Conservation (phyloP, 2,113 vertebrate species). For the Gopherus flavomarginatus region DNA sequence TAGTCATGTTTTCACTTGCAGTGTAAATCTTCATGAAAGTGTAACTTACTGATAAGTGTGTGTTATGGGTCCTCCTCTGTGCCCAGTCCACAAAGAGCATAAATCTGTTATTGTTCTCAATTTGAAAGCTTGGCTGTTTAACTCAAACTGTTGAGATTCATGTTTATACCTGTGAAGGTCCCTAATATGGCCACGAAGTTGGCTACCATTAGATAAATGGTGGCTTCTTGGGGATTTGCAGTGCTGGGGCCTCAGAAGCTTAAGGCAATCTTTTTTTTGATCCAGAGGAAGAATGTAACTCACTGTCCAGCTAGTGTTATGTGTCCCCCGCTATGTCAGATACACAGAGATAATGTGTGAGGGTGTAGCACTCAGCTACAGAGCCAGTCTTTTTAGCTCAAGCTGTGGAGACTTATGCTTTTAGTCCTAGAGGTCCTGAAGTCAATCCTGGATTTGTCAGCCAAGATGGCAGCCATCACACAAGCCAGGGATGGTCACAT, state of each 20-base stretch:
- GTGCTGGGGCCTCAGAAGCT: background rate
- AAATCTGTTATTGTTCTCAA: background rate
- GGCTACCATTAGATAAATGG: background rate
- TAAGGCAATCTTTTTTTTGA: background rate
- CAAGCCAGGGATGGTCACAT: background rate
- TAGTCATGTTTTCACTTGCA: background rate
- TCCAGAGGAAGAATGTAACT: background rate
- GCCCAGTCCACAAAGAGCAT: rapidly evolving
- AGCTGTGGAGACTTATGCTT: background rate
- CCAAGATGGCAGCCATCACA: background rate
- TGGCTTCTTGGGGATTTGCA: rapidly evolving
- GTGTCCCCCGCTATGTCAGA: background rate
- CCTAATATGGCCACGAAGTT: background rate
- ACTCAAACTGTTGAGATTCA: background rate
- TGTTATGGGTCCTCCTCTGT: background rate
- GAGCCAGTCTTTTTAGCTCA: background rate
- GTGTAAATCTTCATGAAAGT: background rate
- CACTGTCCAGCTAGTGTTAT: background rate
- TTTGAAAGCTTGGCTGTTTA: background rate
- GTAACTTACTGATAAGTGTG: background rate
- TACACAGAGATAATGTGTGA: background rate
- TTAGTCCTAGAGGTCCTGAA: background rate
- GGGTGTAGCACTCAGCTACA: background rate
- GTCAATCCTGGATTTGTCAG: background rate
- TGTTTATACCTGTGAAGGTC: background rate